phyloP scores from a whole-genome alignment of 1,140 invertebrate genomes.

The Lordiphosa stackelbergi region DNA sequence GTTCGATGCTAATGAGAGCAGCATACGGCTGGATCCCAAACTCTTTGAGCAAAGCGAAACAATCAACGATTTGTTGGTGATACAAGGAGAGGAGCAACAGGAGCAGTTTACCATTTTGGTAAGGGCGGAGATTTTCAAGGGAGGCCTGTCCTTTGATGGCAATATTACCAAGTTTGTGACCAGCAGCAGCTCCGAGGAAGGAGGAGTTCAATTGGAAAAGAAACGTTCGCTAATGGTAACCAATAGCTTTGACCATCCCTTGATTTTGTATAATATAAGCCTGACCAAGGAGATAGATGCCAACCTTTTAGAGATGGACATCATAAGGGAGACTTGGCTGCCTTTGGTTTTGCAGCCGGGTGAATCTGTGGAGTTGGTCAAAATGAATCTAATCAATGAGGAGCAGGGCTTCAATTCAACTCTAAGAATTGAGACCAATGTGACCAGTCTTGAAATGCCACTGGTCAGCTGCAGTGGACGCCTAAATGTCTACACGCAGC shows the following conservation, averaged over 20 bases:
- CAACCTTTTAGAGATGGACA: conserved; percentile 33
- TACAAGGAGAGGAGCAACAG: conserved; percentile 17
- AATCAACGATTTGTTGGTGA: conserved; percentile 47
- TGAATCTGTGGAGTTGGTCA: conserved; percentile 46
- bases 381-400: conserved; percentile 43
- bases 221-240: conserved; percentile 49
- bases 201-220: conserved; percentile 21
- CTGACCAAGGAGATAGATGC: conserved; percentile 40
- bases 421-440: conserved; percentile 57
- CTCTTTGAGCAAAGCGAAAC: conserved; percentile 46
- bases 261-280: conserved; percentile 48
- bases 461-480: conserved; percentile 57
- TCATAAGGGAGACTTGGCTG: conserved; percentile 61
- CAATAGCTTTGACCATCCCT: conserved; percentile 55
- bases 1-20: conserved; percentile 47
- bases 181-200: not conserved
- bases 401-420: conserved; percentile 40
- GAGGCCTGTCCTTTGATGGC: conserved; percentile 43
- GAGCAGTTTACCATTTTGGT: conserved; percentile 55
- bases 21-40: conserved; percentile 51
- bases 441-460: conserved; percentile 56
- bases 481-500: conserved; percentile 54
- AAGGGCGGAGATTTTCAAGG: conserved; percentile 65
- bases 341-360: conserved; percentile 54
- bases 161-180: conserved; percentile 64